These are phyloP conservation scores for Archocentrus centrarchus DNA, from an alignment of 2,113 vertebrate species.

Conservation along the genomic window DNA sequence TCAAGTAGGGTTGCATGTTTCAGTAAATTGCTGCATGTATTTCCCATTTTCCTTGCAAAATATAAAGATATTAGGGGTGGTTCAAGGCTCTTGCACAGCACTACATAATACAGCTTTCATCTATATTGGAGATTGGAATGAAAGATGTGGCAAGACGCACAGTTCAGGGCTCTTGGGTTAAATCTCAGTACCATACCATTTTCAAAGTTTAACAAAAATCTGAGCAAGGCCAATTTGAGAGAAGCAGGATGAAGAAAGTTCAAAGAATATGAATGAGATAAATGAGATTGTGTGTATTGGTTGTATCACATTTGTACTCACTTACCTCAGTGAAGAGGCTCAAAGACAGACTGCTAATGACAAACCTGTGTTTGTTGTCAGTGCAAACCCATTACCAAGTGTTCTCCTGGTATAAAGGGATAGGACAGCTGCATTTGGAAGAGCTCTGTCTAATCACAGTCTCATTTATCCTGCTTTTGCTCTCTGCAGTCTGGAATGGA, in stretches of 20 bases:
- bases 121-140: not conserved
- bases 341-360: constrained; percentile 62
- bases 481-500: constrained; percentile 47
- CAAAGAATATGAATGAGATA: constrained; percentile 39
- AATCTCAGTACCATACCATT: constrained; percentile 18
- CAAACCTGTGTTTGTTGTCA: constrained; percentile 62
- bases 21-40: not conserved
- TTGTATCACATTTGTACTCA: constrained; percentile 45
- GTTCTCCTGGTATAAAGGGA: constrained; percentile 56
- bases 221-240: constrained; percentile 2
- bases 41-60: not conserved
- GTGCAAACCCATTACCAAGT: constrained; percentile 64
- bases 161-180: not conserved
- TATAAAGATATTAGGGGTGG: not conserved
- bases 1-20: too few species aligned
- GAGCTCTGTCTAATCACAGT: constrained; percentile 67
- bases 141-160: not conserved
- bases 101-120: constrained; percentile 5
- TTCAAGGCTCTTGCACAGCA: not conserved
- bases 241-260: constrained; percentile 1
- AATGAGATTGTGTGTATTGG: constrained; percentile 52
- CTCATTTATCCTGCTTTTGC: constrained; percentile 61
- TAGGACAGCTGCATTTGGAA: constrained; percentile 61
- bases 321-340: constrained; percentile 58
- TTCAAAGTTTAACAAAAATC: constrained; percentile 29